phyloP scores from a whole-genome alignment of 2,888 invertebrate species.

The Rhingia campestris region DNA sequence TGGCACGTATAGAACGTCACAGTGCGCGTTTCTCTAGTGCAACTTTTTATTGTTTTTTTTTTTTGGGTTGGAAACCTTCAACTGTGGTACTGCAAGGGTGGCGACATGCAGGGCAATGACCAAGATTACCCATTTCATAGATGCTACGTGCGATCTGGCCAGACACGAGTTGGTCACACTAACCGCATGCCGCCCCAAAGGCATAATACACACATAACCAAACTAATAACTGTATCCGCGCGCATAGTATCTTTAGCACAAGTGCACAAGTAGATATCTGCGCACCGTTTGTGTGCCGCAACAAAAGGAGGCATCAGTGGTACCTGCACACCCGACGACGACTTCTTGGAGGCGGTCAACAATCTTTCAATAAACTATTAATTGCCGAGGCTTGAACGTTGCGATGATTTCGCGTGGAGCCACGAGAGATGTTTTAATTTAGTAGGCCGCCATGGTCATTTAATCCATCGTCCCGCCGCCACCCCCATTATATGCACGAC shows the following conservation, averaged over 20 bases:
- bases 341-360: slow-evolving; percentile 61
- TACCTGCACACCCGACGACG: slow-evolving; percentile 13
- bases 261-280: slow-evolving; percentile 1
- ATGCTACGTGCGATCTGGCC: slow-evolving; percentile 70
- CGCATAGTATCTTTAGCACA: slow-evolving; percentile 7
- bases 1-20: slow-evolving; percentile 63
- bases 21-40: slow-evolving; percentile 2
- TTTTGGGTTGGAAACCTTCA: slow-evolving; percentile 15
- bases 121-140: slow-evolving; percentile 69
- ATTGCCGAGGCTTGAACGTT: slow-evolving; percentile 65
- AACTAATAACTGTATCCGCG: slow-evolving; percentile 70
- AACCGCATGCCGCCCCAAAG: slow-evolving; percentile 37
- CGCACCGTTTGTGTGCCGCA: slow-evolving; percentile 6
- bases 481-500: slow-evolving; percentile 40
- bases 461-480: slow-evolving; percentile 29
- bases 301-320: slow-evolving; percentile 33
- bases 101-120: slow-evolving; percentile 67
- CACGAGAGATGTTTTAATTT: slow-evolving; percentile 74
- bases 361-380: slow-evolving; percentile 73
- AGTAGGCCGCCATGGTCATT: slow-evolving; percentile 65
- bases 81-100: slow-evolving; percentile 59
- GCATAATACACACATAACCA: slow-evolving; percentile 40
- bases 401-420: slow-evolving; percentile 67
- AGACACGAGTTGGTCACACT: slow-evolving; percentile 72
- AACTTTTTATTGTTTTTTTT: slow-evolving; percentile 5